These are phyloP conservation scores for Australoheros facetus DNA, from an alignment of 2,797 vertebrate species.

Conservation along the genomic window DNA sequence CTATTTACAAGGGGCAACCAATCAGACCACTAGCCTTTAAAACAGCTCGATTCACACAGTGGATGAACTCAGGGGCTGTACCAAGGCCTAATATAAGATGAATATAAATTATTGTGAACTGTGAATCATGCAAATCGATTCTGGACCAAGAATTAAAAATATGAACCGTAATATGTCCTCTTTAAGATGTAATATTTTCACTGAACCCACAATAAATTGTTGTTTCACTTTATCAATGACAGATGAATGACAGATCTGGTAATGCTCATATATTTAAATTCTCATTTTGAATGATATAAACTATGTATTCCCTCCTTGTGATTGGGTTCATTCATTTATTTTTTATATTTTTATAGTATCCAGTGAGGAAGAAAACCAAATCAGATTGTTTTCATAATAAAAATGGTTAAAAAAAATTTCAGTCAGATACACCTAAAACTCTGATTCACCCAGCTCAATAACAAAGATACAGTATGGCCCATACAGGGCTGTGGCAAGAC, in stretches of 20 bases:
- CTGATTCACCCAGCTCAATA: background rate
- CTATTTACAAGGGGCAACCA: background rate
- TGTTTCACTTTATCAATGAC: slow-evolving; percentile 38
- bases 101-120: background rate
- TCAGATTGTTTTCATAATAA: background rate
- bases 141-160: background rate
- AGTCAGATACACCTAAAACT: background rate
- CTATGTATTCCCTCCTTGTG: background rate
- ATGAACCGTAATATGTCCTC: background rate
- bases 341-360: background rate
- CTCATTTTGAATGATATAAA: slow-evolving; percentile 6
- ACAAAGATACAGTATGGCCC: background rate
- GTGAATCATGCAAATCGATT: background rate
- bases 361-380: background rate
- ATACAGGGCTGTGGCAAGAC: background rate
- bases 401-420: background rate
- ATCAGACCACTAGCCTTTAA: background rate
- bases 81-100: background rate
- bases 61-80: background rate
- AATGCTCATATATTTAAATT: background rate
- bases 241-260: slow-evolving; percentile 34
- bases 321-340: background rate
- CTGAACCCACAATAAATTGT: slow-evolving; percentile 9
- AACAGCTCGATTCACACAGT: background rate
- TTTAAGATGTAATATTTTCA: slow-evolving; percentile 15